Evolutionary conservation across 2,797 vertebrate species (phyloP).

Genomic region (Cheirogaleus major): DNA sequence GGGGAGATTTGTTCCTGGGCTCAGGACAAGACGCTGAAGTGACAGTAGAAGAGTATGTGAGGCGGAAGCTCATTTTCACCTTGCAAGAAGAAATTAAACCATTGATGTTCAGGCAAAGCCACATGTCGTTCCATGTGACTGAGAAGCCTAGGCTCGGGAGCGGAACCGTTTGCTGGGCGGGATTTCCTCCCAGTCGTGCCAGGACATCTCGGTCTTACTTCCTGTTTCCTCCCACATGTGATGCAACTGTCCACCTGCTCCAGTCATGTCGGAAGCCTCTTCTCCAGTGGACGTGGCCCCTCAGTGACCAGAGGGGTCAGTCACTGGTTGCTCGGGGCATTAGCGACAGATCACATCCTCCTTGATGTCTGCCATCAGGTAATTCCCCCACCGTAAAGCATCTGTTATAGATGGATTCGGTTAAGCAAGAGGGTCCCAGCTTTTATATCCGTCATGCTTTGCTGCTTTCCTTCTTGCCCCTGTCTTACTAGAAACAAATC

Average conservation of each 20-base stretch:
- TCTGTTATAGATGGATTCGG: not conserved
- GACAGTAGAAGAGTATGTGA: fast-evolving
- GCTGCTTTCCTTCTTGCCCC: not conserved
- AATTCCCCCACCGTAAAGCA: not conserved
- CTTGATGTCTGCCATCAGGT: not conserved
- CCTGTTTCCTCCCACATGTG: not conserved
- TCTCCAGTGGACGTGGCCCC: not conserved
- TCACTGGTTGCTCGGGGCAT: not conserved
- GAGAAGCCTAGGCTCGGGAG: too few relatives aligned
- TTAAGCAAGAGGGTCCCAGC: not conserved
- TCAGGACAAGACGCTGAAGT: not conserved
- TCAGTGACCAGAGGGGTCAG: not conserved
- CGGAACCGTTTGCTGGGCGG: not conserved
- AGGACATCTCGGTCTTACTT: not conserved
- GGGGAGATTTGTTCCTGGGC: not conserved
- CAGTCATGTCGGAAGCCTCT: not conserved
- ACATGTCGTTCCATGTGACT: not conserved
- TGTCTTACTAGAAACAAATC: not conserved
- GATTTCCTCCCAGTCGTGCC: not conserved
- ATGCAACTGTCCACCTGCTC: not conserved
- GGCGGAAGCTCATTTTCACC: not conserved
- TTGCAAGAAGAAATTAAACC: not conserved
- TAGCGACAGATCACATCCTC: not conserved
- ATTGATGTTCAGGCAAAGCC: not conserved
- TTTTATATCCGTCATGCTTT: not conserved